Percentiles rank a stretch among this genome's conserved stretches.
Conservation (phyloP, 2,888 invertebrate genomes). For the Epistrophe grossulariae region DNA sequence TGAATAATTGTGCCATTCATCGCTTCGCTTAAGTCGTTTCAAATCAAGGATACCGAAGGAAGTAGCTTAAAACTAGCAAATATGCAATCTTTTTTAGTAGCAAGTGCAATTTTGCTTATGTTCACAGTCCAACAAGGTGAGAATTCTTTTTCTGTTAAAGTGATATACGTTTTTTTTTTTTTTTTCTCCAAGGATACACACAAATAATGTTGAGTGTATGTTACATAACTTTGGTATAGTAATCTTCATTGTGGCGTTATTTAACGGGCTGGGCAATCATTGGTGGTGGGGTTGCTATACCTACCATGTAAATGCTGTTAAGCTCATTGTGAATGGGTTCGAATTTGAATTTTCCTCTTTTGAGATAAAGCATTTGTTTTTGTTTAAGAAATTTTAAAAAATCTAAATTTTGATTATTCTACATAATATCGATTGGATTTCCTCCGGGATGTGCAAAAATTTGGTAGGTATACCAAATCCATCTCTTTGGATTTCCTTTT, state of each 20-base stretch:
- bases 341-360: neutral
- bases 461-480: slow-evolving; percentile 61
- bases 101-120: slow-evolving; percentile 82
- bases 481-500: slow-evolving; percentile 50
- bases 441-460: slow-evolving; percentile 54
- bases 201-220: slow-evolving; percentile 20
- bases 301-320: neutral
- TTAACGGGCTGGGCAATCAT: slow-evolving; percentile 28
- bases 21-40: neutral
- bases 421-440: slow-evolving; percentile 65
- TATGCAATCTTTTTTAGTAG: slow-evolving; percentile 83
- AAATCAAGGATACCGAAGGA: slow-evolving; percentile 26
- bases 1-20: slow-evolving; percentile 42
- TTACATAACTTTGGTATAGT: slow-evolving; percentile 64
- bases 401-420: slow-evolving; percentile 40
- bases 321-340: neutral
- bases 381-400: neutral
- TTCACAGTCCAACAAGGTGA: slow-evolving; percentile 84
- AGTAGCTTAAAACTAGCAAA: slow-evolving; percentile 53
- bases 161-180: slow-evolving; percentile 28
- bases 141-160: slow-evolving; percentile 70
- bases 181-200: slow-evolving; percentile 46
- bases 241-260: slow-evolving; percentile 52
- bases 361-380: neutral
- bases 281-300: neutral